Conservation (phyloP, 1,140 invertebrate genomes). For the Calycopis cecrops region DNA sequence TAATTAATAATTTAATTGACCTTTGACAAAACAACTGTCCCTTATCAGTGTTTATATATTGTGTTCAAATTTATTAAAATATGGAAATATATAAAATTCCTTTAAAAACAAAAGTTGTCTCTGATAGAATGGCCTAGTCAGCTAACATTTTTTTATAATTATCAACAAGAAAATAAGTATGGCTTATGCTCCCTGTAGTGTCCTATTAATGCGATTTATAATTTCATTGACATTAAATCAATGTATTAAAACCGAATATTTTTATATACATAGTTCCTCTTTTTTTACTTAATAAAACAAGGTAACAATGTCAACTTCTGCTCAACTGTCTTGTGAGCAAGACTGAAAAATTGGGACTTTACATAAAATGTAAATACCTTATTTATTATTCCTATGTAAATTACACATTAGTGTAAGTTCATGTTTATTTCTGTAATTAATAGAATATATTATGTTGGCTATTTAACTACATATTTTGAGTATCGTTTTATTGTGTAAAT, state of each 20-base stretch:
- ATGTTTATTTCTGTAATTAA: constrained; percentile 61
- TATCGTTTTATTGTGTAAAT: constrained; percentile 69
- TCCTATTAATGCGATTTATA: constrained; percentile 37
- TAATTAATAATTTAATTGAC: constrained; percentile 57
- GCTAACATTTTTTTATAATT: constrained; percentile 36
- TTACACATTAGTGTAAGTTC: constrained; percentile 44
- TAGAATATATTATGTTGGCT: constrained; percentile 62
- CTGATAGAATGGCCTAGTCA: constrained; percentile 44
- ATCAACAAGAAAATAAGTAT: constrained; percentile 27
- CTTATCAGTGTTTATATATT: constrained; percentile 12
- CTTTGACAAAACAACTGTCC: constrained; percentile 18
- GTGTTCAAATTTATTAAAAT: constrained; percentile 15
- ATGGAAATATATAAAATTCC: constrained; percentile 6
- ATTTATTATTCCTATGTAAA: constrained; percentile 56
- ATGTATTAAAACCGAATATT: constrained; percentile 33
- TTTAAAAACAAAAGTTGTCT: constrained; percentile 43
- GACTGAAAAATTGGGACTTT: constrained; percentile 20
- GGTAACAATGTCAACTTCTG: constrained; percentile 1
- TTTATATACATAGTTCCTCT: constrained; percentile 43
- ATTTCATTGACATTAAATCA: constrained; percentile 35
- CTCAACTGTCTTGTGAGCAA: constrained; percentile 15
- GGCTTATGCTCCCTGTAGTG: constrained; percentile 30
- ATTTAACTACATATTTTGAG: constrained; percentile 55
- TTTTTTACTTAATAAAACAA: constrained; percentile 30
- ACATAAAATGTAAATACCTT: constrained; percentile 47